A percentile compares a stretch with the other conserved stretches of the same genome.
phyloP scores from a whole-genome alignment of 2,888 invertebrate genomes.

The Invenusta paracnida region DNA sequence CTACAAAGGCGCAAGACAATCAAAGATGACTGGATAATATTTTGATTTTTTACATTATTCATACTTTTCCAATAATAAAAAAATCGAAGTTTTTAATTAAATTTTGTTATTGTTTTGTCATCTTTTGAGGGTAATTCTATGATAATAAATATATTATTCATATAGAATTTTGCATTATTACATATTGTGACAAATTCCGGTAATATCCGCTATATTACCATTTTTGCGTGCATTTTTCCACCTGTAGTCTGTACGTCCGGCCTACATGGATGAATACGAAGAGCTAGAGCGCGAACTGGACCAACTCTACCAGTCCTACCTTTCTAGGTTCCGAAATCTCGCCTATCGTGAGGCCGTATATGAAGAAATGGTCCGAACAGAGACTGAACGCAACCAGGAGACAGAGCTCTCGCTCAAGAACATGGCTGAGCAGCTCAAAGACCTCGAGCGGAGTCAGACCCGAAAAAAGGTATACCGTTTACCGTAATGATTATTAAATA shows the following conservation, averaged over 20 bases:
- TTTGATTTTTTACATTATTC: too few species aligned
- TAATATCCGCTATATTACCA: too few species aligned
- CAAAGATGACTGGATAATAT: too few species aligned
- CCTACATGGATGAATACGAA: slow-evolving; percentile 45
- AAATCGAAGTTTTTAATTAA: too few species aligned
- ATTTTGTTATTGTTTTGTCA: too few species aligned
- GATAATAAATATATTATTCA: too few species aligned
- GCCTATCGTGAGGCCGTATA: slow-evolving; percentile 38
- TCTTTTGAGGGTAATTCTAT: too few species aligned
- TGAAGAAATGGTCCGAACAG: slow-evolving; percentile 34
- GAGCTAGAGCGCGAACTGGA: slow-evolving; percentile 41
- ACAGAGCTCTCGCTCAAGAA: slow-evolving; percentile 34
- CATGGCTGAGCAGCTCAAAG: slow-evolving; percentile 30
- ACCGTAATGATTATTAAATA: background rate
- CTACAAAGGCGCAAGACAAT: too few species aligned
- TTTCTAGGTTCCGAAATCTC: slow-evolving; percentile 39
- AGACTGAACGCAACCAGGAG: slow-evolving; percentile 32
- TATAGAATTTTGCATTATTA: too few species aligned
- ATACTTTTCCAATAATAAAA: too few species aligned
- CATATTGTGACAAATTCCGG: too few species aligned
- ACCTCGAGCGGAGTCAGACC: background rate
- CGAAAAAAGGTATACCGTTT: background rate
- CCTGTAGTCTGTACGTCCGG: slow-evolving; percentile 40
- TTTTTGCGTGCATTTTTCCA: too few species aligned
- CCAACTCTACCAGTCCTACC: slow-evolving; percentile 35